A percentile compares a stretch with the other conserved stretches of the same genome.
Evolutionary conservation across 1,140 invertebrate genomes (phyloP).

Genomic region (Heterodera carotae): DNA sequence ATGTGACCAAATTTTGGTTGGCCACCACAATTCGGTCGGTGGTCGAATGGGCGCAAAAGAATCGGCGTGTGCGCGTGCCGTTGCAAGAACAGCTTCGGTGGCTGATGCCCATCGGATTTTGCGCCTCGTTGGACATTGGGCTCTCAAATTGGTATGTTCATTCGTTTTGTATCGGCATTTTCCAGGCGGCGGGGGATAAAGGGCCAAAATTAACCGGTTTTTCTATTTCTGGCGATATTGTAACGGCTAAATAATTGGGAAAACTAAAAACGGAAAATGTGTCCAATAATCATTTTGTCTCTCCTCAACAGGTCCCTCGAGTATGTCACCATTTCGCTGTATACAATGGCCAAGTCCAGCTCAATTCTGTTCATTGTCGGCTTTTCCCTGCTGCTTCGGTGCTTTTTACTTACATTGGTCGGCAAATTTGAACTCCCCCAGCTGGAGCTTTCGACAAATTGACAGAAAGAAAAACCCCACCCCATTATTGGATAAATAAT

Average conservation of each 20-base stretch:
- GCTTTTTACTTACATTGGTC: not conserved
- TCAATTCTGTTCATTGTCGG: slow-evolving; percentile 63
- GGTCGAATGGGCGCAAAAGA: slow-evolving; percentile 41
- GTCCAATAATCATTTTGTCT: too few species aligned
- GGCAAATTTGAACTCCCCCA: slow-evolving; percentile 22
- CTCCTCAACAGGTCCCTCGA: slow-evolving; percentile 55
- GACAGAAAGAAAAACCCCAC: too few species aligned
- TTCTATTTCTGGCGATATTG: too few species aligned
- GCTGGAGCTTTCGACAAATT: too few species aligned
- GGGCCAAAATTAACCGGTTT: too few species aligned
- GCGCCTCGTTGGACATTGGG: slow-evolving; percentile 91
- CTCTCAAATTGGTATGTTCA: slow-evolving; percentile 84
- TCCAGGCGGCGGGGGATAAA: too few species aligned
- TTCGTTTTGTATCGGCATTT: not conserved
- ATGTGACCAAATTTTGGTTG: slow-evolving; percentile 56
- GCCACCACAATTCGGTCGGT: slow-evolving; percentile 44
- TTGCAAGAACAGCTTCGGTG: slow-evolving; percentile 64
- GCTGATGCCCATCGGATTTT: slow-evolving; percentile 76
- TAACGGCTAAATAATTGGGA: too few species aligned
- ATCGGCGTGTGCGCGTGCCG: slow-evolving; percentile 38
- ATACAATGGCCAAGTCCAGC: slow-evolving; percentile 64
- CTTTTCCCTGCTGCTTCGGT: slow-evolving; percentile 58
- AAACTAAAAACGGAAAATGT: slow-evolving; percentile 9
- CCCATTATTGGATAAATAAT: too few species aligned
- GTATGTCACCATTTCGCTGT: slow-evolving; percentile 60